A percentile compares a stretch with the other conserved stretches of the same genome.
These are phyloP conservation scores for Littorina saxatilis DNA, from an alignment of 1,140 invertebrate genomes.

Conservation along the genomic window DNA sequence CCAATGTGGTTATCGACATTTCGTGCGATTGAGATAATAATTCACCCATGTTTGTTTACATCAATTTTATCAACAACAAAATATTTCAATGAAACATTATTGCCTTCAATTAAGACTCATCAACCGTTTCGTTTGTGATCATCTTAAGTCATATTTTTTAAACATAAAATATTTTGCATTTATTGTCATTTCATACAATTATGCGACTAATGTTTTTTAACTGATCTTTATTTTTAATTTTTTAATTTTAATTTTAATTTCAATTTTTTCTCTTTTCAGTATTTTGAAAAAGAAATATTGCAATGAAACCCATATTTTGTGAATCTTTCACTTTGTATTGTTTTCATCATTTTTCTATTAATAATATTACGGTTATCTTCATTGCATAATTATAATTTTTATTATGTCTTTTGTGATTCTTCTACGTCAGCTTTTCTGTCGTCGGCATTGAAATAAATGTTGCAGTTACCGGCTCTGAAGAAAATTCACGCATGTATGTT, in stretches of 20 bases:
- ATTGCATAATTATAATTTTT: too few species aligned
- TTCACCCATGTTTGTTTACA: neutral
- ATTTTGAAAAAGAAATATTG: too few species aligned
- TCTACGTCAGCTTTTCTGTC: neutral
- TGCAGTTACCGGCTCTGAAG: neutral
- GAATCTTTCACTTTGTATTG: too few species aligned
- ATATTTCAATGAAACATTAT: neutral
- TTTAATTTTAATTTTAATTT: neutral
- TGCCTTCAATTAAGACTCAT: too few species aligned
- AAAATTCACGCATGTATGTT: neutral
- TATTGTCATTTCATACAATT: slow-evolving; percentile 2
- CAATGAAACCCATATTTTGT: too few species aligned
- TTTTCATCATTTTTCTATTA: too few species aligned
- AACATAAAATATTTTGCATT: neutral
- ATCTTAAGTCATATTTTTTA: neutral
- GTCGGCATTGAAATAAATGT: neutral
- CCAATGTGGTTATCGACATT: too few species aligned
- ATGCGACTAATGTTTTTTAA: neutral
- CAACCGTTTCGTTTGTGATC: too few species aligned
- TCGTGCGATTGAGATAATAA: too few species aligned
- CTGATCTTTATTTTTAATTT: neutral
- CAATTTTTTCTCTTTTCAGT: neutral
- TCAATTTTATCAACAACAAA: neutral
- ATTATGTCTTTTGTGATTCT: too few species aligned
- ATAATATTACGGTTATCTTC: too few species aligned